Evolutionary conservation across 2,113 vertebrate species (phyloP).

Genomic region (Plectropomus leopardus): DNA sequence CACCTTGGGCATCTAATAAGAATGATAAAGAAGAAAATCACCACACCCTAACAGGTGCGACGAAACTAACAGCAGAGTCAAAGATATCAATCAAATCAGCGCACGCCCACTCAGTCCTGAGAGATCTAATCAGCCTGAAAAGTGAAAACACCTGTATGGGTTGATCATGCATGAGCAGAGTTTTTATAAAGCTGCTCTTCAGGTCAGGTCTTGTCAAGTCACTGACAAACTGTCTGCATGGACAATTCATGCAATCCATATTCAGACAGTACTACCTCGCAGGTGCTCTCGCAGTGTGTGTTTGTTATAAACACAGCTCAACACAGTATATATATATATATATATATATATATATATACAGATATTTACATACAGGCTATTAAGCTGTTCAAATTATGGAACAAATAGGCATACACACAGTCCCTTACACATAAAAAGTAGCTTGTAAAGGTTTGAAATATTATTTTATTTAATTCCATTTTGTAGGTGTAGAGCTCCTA

Average conservation of each 20-base stretch:
- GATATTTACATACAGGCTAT: too few species aligned
- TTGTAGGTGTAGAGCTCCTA: not conserved
- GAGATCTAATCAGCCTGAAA: slow-evolving; percentile 18
- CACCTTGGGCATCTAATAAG: not conserved
- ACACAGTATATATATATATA: not conserved
- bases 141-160: slow-evolving; percentile 29
- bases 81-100: slow-evolving; percentile 13
- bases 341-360: not conserved
- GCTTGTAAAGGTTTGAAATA: not conserved
- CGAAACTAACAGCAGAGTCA: not conserved
- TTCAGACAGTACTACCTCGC: not conserved
- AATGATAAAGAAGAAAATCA: not conserved
- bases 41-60: not conserved
- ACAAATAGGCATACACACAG: too few species aligned
- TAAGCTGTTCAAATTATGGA: not conserved
- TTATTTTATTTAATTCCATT: too few species aligned
- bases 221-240: not conserved
- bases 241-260: too few species aligned
- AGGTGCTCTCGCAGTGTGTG: not conserved
- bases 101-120: not conserved
- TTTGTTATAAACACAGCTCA: not conserved
- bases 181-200: not conserved
- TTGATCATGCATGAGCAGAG: slow-evolving; percentile 4
- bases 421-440: not conserved
- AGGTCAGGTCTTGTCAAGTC: slow-evolving; percentile 11